Percentiles rank a stretch among this genome's conserved stretches.
Conservation (phyloP, 2,113 vertebrate genomes). For the Cynopterus brachyotis region DNA sequence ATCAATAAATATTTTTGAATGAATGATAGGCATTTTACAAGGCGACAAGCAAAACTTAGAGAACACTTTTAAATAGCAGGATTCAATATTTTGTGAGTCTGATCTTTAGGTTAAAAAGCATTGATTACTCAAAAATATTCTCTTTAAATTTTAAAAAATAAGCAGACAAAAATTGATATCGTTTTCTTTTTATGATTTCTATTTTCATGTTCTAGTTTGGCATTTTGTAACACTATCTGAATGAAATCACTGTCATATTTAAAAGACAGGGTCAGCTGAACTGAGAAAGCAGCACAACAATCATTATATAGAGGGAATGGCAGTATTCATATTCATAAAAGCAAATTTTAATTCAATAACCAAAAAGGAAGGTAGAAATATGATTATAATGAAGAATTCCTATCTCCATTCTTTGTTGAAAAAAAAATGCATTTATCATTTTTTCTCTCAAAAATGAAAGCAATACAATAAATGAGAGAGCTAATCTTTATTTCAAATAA, state of each 20-base stretch:
- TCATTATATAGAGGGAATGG: conserved; percentile 65
- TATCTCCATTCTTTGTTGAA: conserved; percentile 29
- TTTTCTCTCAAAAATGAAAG: conserved; percentile 68
- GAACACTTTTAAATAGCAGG: background rate
- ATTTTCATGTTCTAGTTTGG: conserved; percentile 68
- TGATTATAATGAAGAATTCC: conserved; percentile 53
- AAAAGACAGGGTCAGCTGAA: conserved; percentile 68
- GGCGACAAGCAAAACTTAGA: background rate
- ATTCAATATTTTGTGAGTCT: background rate
- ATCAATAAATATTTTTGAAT: background rate
- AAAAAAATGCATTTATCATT: conserved; percentile 64
- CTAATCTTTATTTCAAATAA: conserved; percentile 5
- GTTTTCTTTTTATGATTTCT: conserved; percentile 22
- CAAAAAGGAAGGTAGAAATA: conserved; percentile 48
- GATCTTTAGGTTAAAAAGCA: background rate
- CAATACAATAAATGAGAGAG: conserved; percentile 60
- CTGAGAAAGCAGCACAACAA: conserved; percentile 65
- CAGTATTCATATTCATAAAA: conserved; percentile 64
- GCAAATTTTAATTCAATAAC: conserved; percentile 68
- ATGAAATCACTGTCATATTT: conserved; percentile 56
- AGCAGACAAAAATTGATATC: background rate
- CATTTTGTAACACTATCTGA: conserved; percentile 56
- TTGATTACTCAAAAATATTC: background rate
- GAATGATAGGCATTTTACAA: background rate
- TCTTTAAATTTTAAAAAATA: background rate